Evolutionary conservation across 2,888 invertebrate species (phyloP).

Genomic region (Myopa tessellatipennis): DNA sequence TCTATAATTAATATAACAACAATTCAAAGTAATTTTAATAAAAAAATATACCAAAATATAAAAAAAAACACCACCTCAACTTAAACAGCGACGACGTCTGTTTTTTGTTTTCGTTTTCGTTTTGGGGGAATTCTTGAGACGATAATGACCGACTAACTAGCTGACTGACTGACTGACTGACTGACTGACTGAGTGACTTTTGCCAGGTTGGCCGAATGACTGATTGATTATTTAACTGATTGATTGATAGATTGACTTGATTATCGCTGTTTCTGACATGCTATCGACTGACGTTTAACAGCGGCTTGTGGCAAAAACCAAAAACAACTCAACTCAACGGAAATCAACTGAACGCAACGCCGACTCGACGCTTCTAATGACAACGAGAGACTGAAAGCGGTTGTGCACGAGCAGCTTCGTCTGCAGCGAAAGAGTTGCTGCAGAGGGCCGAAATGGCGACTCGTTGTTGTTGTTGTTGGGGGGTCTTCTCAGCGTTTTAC

Average conservation of each 20-base stretch:
- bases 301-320: conserved; percentile 26
- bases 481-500: not conserved
- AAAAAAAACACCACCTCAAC: not conserved
- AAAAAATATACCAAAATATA: not conserved
- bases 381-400: conserved; percentile 46
- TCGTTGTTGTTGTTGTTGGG: conserved; percentile 35
- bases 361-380: conserved; percentile 44
- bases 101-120: not conserved
- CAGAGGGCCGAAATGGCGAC: conserved; percentile 32
- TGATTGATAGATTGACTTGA: not conserved
- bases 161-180: not conserved
- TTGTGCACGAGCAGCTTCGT: conserved; percentile 11
- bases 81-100: not conserved
- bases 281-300: not conserved
- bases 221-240: not conserved
- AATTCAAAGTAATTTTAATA: not conserved
- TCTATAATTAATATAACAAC: not conserved
- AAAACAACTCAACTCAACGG: conserved; percentile 34
- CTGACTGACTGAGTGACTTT: not conserved
- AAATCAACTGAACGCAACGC: conserved; percentile 27
- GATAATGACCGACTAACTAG: not conserved
- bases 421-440: conserved; percentile 24
- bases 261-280: not conserved
- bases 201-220: not conserved
- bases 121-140: conserved; percentile 15